Evolutionary conservation across 2,113 vertebrate species (phyloP).

Genomic region (Dicaeum eximium): DNA sequence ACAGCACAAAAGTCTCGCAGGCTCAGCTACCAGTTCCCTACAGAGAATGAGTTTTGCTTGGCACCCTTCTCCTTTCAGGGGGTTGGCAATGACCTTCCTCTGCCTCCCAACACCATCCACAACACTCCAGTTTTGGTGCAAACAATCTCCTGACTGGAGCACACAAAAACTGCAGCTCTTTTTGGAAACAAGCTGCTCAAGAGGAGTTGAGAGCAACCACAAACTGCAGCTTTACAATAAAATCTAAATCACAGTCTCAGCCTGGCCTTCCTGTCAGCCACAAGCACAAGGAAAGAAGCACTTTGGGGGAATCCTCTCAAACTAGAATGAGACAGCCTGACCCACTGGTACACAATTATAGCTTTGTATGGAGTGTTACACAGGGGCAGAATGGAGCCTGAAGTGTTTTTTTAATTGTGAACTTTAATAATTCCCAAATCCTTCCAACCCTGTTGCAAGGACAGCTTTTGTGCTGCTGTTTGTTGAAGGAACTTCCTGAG

Average conservation of each 20-base stretch:
- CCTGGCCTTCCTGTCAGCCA: neutral
- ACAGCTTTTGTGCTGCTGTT: neutral
- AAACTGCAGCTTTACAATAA: neutral
- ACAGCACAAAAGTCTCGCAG: neutral
- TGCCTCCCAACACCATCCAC: fast-evolving
- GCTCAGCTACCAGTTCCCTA: neutral
- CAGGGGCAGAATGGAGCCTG: neutral
- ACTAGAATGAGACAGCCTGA: neutral
- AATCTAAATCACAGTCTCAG: neutral
- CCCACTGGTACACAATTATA: neutral
- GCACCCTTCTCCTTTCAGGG: fast-evolving
- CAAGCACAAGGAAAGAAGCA: neutral
- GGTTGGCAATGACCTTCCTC: neutral
- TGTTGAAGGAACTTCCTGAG: neutral
- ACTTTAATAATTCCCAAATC: neutral
- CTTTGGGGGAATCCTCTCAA: neutral
- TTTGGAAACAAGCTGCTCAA: neutral
- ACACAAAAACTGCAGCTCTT: neutral
- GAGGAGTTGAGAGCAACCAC: neutral
- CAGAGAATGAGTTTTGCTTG: neutral
- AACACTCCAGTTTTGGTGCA: neutral
- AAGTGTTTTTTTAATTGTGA: neutral
- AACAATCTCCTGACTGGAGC: neutral
- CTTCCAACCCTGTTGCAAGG: neutral
- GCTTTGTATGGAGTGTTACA: neutral